Base-by-base conservation (phyloP, 2,797 vertebrate genomes). In the Danio aesculapii region DNA sequence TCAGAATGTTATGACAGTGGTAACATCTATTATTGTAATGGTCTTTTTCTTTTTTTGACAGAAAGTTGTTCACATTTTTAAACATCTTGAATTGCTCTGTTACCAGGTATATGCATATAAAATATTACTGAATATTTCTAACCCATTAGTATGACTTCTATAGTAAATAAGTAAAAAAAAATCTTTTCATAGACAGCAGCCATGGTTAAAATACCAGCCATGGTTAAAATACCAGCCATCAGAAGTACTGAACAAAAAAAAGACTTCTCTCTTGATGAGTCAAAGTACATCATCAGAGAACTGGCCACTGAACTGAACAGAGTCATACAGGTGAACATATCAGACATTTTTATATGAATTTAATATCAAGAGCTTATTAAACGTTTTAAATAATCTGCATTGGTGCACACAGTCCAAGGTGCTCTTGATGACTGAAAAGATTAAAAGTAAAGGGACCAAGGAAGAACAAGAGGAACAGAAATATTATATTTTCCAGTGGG, bases 401-500 rank as follows among this genome's bases (percentile, higher is more conserved):
- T 53, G 12, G 43, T 2, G 2, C 39, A 30, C 39, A 69, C 55
- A 81, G 57, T 52, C 16, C 9, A 81, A 46, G 1, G 39, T 47
- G 1, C 1, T 2, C 50, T 21, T 43, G 0, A 12, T n/a, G 49
- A 49, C 0, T 21, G 10, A 0, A 21, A 64, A 77, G 0, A 21
- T 44, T 1, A 63, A 49, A 70, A 64, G 8, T 6, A 53, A 72
- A 49, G 17, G 16, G 11, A 47, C 19, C 21, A 2, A 77, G 12
- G 55, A 43, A 8, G 66, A 80, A 6, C 67, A 30, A 5, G 44
- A 52, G 0, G 76, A 83, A 21, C 57, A 73, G 11, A 75, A 30
- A 0, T 10, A 72, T 86, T 83, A 89, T 76, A 75, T 90, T 80
- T 85, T 76, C 16, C 59, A 70, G 5, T 77, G 84, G 81, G 77